Conservation (phyloP, 2,113 vertebrate genomes). For the Xenus cinereus region DNA sequence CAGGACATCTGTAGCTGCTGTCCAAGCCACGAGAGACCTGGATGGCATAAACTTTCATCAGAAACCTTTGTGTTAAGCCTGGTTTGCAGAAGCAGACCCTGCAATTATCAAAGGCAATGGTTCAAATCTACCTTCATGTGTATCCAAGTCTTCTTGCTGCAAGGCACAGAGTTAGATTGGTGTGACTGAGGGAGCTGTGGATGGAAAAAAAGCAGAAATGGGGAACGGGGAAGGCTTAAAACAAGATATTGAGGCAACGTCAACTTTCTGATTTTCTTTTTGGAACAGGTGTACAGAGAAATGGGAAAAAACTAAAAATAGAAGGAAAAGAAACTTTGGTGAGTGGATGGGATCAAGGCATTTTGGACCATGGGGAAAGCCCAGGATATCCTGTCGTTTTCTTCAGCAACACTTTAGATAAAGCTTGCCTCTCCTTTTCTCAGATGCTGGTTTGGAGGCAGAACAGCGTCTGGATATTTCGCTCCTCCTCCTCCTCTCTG, state of each 20-base stretch:
- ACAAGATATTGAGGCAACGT: not conserved
- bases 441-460: not conserved
- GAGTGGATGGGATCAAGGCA: not conserved
- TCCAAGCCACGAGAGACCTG: not conserved
- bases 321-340: not conserved
- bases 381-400: not conserved
- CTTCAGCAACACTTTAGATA: not conserved
- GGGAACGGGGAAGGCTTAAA: not conserved
- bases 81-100: not conserved
- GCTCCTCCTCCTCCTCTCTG: not conserved
- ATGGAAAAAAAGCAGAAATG: not conserved
- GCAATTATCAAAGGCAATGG: not conserved
- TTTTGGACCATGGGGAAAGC: not conserved
- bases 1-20: not conserved
- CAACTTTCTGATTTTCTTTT: not conserved
- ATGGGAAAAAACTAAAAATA: fast-evolving
- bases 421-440: not conserved
- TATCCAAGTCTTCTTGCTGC: constrained; percentile 16
- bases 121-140: not conserved
- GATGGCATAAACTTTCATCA: not conserved
- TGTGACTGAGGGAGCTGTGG: not conserved
- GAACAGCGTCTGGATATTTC: not conserved
- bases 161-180: not conserved
- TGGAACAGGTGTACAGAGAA: not conserved
- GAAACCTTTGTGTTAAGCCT: not conserved